Evolutionary conservation across 2,113 vertebrate genomes (phyloP).

Genomic region (Varanus salvator): DNA sequence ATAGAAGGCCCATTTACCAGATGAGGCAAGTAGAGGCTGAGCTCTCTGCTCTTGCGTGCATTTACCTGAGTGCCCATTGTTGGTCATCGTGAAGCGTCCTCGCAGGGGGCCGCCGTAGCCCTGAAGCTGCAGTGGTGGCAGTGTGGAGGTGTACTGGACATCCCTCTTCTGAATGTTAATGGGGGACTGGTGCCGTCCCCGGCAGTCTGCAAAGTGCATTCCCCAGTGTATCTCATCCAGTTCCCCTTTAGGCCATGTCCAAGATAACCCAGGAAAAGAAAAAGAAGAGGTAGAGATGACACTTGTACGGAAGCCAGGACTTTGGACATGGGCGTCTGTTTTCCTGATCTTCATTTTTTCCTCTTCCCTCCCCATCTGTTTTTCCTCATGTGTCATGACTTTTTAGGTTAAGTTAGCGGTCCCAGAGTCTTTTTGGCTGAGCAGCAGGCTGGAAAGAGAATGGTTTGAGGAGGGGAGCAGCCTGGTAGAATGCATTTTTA

Average conservation of each 20-base stretch:
- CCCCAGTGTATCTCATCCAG: constrained; percentile 86
- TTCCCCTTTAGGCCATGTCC: constrained; percentile 72
- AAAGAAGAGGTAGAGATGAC: neutral
- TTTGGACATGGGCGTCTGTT: neutral
- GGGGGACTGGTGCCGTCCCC: constrained; percentile 84
- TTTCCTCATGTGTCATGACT: no score
- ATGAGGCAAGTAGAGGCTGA: neutral
- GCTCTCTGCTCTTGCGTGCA: no score
- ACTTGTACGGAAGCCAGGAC: neutral
- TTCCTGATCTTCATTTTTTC: no score
- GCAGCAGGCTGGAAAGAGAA: neutral
- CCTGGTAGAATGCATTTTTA: no score
- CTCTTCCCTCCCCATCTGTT: no score
- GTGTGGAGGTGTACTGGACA: constrained; percentile 73
- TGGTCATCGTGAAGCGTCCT: constrained; percentile 80
- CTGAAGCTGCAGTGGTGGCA: constrained; percentile 76
- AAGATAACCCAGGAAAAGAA: neutral
- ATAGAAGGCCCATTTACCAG: neutral
- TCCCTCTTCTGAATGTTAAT: constrained; percentile 84
- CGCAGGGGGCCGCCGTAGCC: constrained; percentile 77
- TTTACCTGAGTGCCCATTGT: constrained; percentile 92
- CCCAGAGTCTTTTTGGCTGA: neutral
- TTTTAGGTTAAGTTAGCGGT: neutral
- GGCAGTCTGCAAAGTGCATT: constrained; percentile 78
- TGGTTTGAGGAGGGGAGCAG: no score